Evolutionary conservation across 2,888 invertebrate species (phyloP).

Genomic region (Falcaria lacertinaria): DNA sequence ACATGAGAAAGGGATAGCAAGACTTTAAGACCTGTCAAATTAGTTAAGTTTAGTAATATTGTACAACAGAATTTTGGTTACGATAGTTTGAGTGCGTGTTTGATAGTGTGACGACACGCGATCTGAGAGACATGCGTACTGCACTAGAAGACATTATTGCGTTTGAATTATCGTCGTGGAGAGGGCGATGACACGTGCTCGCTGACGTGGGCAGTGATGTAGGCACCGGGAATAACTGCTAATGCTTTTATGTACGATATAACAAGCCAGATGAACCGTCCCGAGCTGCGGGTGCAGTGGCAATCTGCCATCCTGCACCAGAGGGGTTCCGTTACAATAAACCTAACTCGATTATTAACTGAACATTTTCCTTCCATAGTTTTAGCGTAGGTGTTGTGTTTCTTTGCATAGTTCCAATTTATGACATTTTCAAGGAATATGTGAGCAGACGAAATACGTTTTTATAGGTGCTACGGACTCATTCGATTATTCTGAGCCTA

Average conservation of each 20-base stretch:
- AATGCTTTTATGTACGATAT: constrained; percentile 28
- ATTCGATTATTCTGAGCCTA: too few species aligned
- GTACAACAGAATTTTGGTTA: too few species aligned
- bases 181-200: constrained; percentile 59
- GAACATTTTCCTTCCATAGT: too few species aligned
- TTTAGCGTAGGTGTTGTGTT: too few species aligned
- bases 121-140: neutral
- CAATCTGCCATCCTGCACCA: constrained; percentile 35
- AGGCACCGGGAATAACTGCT: constrained; percentile 53
- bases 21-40: too few species aligned
- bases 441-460: constrained; percentile 3
- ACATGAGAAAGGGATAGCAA: too few species aligned
- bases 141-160: constrained; percentile 20
- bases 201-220: constrained; percentile 59
- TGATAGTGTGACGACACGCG: too few species aligned
- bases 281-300: constrained; percentile 35
- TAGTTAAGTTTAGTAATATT: too few species aligned
- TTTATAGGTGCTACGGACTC: too few species aligned
- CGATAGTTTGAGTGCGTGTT: too few species aligned
- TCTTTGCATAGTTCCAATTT: too few species aligned
- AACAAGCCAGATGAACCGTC: constrained; percentile 56
- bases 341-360: constrained; percentile 27
- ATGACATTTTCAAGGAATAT: too few species aligned
- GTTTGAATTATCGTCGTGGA: constrained; percentile 30
- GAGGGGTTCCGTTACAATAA: constrained; percentile 49